Base-by-base conservation (phyloP, 2,797 vertebrate genomes). In the Mormyrus hasselquistii region DNA sequence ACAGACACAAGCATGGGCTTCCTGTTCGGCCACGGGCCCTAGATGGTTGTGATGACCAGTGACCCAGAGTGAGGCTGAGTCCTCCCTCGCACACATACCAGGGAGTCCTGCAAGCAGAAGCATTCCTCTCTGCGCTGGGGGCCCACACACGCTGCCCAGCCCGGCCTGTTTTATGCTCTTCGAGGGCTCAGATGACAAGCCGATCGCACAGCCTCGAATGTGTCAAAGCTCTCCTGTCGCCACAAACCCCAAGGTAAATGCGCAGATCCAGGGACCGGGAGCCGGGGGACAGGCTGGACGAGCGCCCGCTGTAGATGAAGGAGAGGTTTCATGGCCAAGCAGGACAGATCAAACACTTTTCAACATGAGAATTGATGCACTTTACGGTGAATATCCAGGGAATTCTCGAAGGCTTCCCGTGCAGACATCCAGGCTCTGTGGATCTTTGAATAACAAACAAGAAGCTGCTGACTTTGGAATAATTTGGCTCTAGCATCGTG, bases 31-130 rank as follows among this genome's bases (percentile, higher is more conserved):
- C 8, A 47, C 22, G 50, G 49, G 14, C 22, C 76, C 84, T 55
- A 55, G 49, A 86, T 86, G 6, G 25, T 34, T 55, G 50, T 34
- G 84, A 86, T 86, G 84, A 86, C 84, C 50, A 3, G 84, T 34
- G 84, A 34, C 49, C 49, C 52, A 3, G 14, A 25, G 10, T 7
- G 84, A 41, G 38, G 38, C 14, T 1, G 65, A 85, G 85, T 50
- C 88, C 88, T 86, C 73, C 87, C 83, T 84, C 86, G 85, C 52
- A 76, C 57, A 52, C 41, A 1, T 90, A 73, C 90, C 88, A 29
- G 83, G 86, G 69, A 89, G 50, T 57, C 69, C 87, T 89, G 86
- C 83, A 89, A 89, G 89, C 89, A 89, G 49, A 90, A 88, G 90
- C 89, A 91, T 90, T 89, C 83, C 86, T 83, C 88, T 73, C 87